Conservation (phyloP, 2,888 invertebrate species). For the Thera britannica region DNA sequence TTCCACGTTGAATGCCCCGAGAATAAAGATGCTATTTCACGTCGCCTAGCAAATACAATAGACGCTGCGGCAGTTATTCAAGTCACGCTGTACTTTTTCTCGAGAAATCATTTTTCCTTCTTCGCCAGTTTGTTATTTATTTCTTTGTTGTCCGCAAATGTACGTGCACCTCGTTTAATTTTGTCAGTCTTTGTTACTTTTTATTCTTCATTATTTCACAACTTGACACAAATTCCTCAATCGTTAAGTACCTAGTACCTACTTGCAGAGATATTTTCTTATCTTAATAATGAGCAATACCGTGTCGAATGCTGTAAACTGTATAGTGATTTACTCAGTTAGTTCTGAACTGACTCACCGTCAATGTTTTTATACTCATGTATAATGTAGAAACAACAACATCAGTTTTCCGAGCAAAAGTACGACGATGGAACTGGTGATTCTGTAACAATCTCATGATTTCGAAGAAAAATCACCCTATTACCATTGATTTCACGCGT, state of each 20-base stretch:
- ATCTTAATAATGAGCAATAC: neutral
- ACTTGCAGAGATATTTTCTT: neutral
- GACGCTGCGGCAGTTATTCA: conserved; percentile 30
- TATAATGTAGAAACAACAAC: neutral
- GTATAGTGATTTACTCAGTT: conserved; percentile 32
- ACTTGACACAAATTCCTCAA: neutral
- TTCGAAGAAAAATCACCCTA: neutral
- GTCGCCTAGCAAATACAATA: conserved; percentile 34
- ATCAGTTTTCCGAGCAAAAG: neutral
- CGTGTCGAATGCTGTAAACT: conserved; percentile 24
- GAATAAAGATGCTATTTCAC: conserved; percentile 34
- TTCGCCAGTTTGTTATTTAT: conserved; percentile 11
- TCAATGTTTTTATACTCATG: neutral
- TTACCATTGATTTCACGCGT: neutral
- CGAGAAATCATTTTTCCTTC: conserved; percentile 31
- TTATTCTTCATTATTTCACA: neutral
- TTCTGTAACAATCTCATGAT: conserved; percentile 1
- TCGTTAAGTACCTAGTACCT: neutral
- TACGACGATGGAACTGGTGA: neutral
- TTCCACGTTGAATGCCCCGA: conserved; percentile 24
- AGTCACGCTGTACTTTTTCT: conserved; percentile 39
- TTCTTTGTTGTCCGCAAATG: conserved; percentile 2
- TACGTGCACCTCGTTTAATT: neutral
- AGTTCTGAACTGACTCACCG: conserved; percentile 31
- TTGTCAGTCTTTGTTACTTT: neutral